Base-by-base conservation (phyloP, 2,888 invertebrate genomes). In the Hirtodrosophila alboralis region DNA sequence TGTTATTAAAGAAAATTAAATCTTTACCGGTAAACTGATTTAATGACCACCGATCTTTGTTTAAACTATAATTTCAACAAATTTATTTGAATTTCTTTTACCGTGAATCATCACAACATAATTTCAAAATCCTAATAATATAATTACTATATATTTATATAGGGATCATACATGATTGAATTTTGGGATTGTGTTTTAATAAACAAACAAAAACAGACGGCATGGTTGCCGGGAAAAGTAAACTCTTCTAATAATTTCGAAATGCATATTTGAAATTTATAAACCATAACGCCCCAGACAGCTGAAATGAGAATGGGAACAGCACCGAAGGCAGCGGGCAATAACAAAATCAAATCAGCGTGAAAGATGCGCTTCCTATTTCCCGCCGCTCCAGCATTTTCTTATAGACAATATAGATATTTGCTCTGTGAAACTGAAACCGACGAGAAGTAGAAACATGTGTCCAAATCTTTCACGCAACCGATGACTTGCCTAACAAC, bases 291-390 rank as follows among this genome's bases (percentile, higher is more conserved):
- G 79, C 66, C 57, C 67, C 57, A 63, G 62, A 57, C 61, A 62
- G 33, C 33, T 13, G 14, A 28, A 54, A 28, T 5, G 14, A 10
- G 37, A 51, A 41, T 53, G 21, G 31, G 21, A 43, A 18, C 38
- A 37, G 23, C 33, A 30, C 7, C 7, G 9, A 26, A 13, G 21
- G 16, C 47, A 28, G 43, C 28, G 37, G 37, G 47, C 37, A 57
- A 36, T 40, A 71, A 51, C 56, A 52, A 45, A 59, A 30, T 53
- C 34, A 31, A 57, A 72, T 58, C 30, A 40, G 60, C 76, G 63
- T 79, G 68, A 76, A 79, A 76, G 76, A 79, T 76, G 68, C 67
- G 70, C 81, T 61, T 75, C 68, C 74, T 63, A 67, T 67, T 74
- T 67, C 58, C 67, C 70, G 62, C 43, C 48, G 34, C 45, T 26